Evolutionary conservation across 2,113 vertebrate genomes (phyloP), one percentile per base, ranked within the genome.

Genomic region (Cyanistes caeruleus): DNA sequence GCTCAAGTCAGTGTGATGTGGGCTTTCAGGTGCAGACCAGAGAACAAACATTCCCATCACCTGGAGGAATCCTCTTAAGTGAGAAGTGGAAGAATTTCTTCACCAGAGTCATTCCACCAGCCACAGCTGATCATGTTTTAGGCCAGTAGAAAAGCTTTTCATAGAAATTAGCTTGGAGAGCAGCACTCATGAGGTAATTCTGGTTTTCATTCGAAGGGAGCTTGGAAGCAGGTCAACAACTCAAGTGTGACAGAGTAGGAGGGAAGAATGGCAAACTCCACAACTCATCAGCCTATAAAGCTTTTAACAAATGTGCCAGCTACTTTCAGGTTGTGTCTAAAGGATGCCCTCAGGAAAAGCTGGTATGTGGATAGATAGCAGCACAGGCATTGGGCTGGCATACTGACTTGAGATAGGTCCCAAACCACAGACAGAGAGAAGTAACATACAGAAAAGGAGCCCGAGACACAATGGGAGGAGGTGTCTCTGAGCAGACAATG

Each of bases 321-420:
- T 74, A 13, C 52, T 78, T 92, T 90, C 37, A 33, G 31, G 4
- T 18, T 53, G 5, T 44, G 13, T 35, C 37, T 70, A 58, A 84
- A 58, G n/a, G 25, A 62, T 6, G 5, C 8, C 20, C 3, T 59
- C n/a, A 55, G 20, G 78, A 53, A 49, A 90, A 90, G 21, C 24
- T 85, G 49, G 10, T 2, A 0, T 55, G 44, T 35, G 53, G 39
- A 63, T 10, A 59, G 28, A 63, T 5, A 73, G n/a, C 0, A 0
- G 24, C 43, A 75, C 15, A 75, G 59, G 13, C 25, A 35, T 7
- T 49, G 7, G 28, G 18, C 31, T 84, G 49, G 15, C 43, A 87
- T 67, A 60, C 25, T 73, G 48, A 48, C 35, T 73, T 37, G 7
- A 52, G 8, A 46, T 23, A 53, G 19, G 37, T 56, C 64, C 37